Evolutionary conservation across 1,140 invertebrate species (phyloP).

Genomic region (Dermatophagoides farinae): DNA sequence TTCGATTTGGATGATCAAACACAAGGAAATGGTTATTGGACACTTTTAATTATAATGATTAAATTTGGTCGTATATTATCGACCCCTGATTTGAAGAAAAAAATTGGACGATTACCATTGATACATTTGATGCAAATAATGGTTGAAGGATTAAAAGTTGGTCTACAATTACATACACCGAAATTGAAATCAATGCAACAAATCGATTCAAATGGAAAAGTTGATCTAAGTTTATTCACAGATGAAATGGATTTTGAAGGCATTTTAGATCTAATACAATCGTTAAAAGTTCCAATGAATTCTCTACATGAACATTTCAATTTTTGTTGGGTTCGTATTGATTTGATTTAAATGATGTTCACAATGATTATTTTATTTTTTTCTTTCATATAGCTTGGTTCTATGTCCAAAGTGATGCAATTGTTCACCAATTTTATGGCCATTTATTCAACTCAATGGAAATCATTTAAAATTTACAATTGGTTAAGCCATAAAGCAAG

Average conservation of each 20-base stretch:
- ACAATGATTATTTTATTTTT: background rate
- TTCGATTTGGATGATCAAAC: slow-evolving; percentile 4
- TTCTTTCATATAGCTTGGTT: slow-evolving; percentile 5
- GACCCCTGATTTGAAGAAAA: background rate
- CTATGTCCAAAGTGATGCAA: slow-evolving; percentile 1
- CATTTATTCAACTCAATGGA: slow-evolving; percentile 5
- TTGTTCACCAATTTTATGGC: slow-evolving; percentile 5
- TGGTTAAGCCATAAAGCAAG: background rate
- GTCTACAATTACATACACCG: too few species aligned
- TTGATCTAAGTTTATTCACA: background rate
- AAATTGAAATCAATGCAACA: background rate
- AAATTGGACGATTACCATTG: too few species aligned
- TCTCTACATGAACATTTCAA: background rate
- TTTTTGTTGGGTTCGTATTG: background rate
- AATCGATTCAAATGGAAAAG: background rate
- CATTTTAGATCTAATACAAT: background rate
- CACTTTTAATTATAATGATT: background rate
- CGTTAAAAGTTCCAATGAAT: background rate
- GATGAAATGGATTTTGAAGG: background rate
- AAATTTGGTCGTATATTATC: background rate
- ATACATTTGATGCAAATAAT: background rate
- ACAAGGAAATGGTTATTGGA: slow-evolving; percentile 15
- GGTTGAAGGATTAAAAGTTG: too few species aligned
- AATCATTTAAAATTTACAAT: background rate
- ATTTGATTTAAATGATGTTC: background rate